These are phyloP conservation scores for Peromyscus attwateri DNA, from an alignment of 2,797 vertebrate genomes.

Conservation along the genomic window DNA sequence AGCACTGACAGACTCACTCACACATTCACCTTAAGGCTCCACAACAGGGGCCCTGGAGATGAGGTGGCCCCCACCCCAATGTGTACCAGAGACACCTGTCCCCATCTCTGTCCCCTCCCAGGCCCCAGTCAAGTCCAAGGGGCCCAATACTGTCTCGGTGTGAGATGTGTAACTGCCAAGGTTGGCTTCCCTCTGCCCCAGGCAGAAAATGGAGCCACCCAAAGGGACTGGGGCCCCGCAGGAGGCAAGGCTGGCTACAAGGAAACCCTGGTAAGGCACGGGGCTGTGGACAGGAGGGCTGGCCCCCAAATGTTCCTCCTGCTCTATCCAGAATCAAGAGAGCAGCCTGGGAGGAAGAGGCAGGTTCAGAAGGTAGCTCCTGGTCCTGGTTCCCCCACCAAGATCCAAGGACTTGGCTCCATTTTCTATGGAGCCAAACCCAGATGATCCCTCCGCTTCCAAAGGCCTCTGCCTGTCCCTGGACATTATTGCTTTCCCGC, in stretches of 20 bases:
- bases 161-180: constrained; percentile 76
- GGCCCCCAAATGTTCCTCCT: constrained; percentile 48
- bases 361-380: not conserved
- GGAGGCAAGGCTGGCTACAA: constrained; percentile 65
- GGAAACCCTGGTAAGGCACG: constrained; percentile 76
- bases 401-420: not conserved
- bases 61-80: not conserved
- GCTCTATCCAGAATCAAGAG: constrained; percentile 48
- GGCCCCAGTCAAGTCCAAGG: not conserved
- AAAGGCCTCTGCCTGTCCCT: not conserved
- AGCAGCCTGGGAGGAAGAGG: not conserved
- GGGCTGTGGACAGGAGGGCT: not conserved
- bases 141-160: constrained; percentile 81
- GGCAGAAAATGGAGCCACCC: not conserved
- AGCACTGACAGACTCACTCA: not conserved
- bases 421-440: not conserved
- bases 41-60: constrained; percentile 28
- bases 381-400: not conserved
- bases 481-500: constrained; percentile 71
- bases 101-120: not conserved
- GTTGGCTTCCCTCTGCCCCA: not conserved
- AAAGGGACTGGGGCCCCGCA: not conserved
- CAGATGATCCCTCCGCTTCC: not conserved
- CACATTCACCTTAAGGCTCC: constrained; percentile 78
- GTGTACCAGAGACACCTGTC: constrained; percentile 22